Base-by-base conservation (phyloP, 2,888 invertebrate genomes). In the Steinernema carpocapsae region DNA sequence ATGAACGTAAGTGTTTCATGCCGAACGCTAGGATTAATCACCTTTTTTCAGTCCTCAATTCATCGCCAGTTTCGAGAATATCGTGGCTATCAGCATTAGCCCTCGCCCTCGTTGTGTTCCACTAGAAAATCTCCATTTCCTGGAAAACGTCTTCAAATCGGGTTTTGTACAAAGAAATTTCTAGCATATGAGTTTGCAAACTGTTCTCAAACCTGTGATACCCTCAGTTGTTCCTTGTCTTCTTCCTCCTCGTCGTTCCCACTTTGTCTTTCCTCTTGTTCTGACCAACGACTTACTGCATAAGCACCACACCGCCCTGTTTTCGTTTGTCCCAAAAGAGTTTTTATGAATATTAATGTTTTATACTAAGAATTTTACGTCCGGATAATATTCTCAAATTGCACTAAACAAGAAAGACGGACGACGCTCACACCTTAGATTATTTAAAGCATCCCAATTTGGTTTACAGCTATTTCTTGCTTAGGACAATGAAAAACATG, bases 171-270 rank as follows among this genome's bases (percentile, higher is more conserved):
- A 64, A 64, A 64, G 64, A 52, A 52, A 29, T 64, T 2, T 26
- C 2, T 64, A 64, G 64, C 14, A 32, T n/a, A 64, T 56, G 32
- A 64, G 32, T 64, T 64, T 26, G 17, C 29, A 29, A 64, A 17
- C 48, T 32, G 64, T 64, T 64, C 64, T 64, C 32, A 64, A 37
- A 64, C 64, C 64, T 64, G 64, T 64, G 64, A 64, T 64, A 64
- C 32, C 32, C 19, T 52, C 52, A 32, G 26, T 64, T 32, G 64
- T 64, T 37, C n/a, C 26, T 4, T 17, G 17, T 3, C 26, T 24
- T 14, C 56, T 2, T 32, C 64, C 1, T 22, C 52, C 12, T 24
- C 22, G 4, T 64, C 64, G 29, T 64, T n/a, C 64, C 32, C 64
- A 64, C 29, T 64, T 64, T n/a, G 64, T 64, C 64, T 64, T 64